Conservation (phyloP, 2,797 vertebrate species). For the Gadopsis marmoratus region DNA sequence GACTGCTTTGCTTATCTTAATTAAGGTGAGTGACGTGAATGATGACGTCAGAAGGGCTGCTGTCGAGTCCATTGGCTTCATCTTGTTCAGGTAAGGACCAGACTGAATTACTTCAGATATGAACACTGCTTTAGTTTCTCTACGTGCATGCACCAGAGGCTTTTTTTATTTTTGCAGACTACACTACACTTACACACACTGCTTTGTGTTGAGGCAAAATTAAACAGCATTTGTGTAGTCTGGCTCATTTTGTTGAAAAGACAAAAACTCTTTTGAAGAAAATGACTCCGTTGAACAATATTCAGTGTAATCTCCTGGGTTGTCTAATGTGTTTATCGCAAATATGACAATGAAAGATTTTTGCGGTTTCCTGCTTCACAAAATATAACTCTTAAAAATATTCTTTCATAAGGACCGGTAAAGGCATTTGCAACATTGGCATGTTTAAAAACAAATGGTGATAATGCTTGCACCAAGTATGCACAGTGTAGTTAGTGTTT, state of each 20-base stretch:
- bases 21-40: slow-evolving; percentile 98
- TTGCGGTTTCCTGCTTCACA: not conserved
- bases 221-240: not conserved
- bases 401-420: not conserved
- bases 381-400: not conserved
- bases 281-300: not conserved
- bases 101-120: not conserved
- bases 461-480: not conserved
- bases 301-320: not conserved
- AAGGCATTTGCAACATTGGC: not conserved
- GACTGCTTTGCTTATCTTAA: slow-evolving; percentile 32
- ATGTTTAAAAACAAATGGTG: not conserved
- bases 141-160: slow-evolving; percentile 6
- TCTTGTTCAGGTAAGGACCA: slow-evolving; percentile 94
- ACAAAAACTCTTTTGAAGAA: not conserved
- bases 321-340: not conserved
- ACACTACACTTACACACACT: slow-evolving; percentile 50
- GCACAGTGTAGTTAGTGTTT: not conserved
- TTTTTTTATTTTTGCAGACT: no score
- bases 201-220: slow-evolving; percentile 54
- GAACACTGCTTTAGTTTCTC: not conserved
- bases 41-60: slow-evolving; percentile 97
- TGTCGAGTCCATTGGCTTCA: slow-evolving; percentile 99
- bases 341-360: not conserved
- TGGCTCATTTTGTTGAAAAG: not conserved